Evolutionary conservation across 2,888 invertebrate genomes (phyloP), one percentile per base, ranked within the genome.

Genomic region (Megamerina dolium): DNA sequence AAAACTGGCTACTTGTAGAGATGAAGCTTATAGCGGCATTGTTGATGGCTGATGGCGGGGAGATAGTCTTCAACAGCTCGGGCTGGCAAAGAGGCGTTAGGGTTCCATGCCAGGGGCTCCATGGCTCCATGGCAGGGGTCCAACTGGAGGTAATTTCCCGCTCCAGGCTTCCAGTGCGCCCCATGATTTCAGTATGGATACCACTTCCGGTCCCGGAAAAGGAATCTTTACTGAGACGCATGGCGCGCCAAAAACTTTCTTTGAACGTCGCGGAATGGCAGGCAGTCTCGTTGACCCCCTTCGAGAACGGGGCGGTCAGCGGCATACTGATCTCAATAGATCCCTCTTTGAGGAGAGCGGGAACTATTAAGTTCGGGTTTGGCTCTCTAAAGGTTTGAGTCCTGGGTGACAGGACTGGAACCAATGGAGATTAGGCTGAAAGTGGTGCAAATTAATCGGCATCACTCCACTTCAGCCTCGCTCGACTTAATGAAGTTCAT

Each of bases 1-100:
- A 19, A 5, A 39, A 39, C 6, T 31, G 39, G 39, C 23, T 39
- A 9, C 31, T 39, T n/a, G 26, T 39, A n/a, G 39, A 39, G 14
- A 14, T 16, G 31, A 31, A 21, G 16, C 23, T 39, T 3, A 30
- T 39, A 20, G 14, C 16, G 32, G 32, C 17, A 32, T 8, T 23
- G 23, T 8, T 10, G 23, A 10, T 8, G 6, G 23, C 35, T 19
- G 3, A 14, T 20, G 12, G 21, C 2, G 14, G 14, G 8, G 16
- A 39, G 12, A 1, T 20, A n/a, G 31, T 10, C 21, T 20, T 19
- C 17, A 21, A 23, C 2, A 32, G 32, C 8, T 20, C 32, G 6
- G 16, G 21, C 2, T 39, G 32, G 32, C 31, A 31, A 12, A 30
- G 9, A 30, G 32, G 32, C 14, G 16, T 32, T 19, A 39, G 21